Evolutionary conservation across 1,140 invertebrate genomes (phyloP).

Genomic region (Chionoecetes opilio): DNA sequence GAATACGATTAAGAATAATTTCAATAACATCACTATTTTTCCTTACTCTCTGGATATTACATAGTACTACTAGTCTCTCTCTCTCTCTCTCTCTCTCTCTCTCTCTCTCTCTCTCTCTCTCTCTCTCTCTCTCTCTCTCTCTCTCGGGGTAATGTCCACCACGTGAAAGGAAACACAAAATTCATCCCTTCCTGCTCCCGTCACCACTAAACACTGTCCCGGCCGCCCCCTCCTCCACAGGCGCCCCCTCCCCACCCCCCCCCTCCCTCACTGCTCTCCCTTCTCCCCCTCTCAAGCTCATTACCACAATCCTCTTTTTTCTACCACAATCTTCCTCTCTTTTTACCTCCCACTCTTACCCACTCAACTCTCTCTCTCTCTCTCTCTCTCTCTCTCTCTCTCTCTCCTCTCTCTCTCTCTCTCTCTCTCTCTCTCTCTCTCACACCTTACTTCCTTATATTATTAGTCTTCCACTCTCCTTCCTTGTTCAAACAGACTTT

Average conservation of each 20-base stretch:
- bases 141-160: not conserved
- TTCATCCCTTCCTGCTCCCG: not conserved
- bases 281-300: not conserved
- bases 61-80: not conserved
- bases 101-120: slow-evolving; percentile 22
- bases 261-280: not conserved
- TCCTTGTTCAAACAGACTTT: too few species aligned
- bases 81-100: slow-evolving; percentile 8
- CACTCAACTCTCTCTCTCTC: too few species aligned
- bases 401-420: too few species aligned
- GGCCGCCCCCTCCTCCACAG: not conserved
- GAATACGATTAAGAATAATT: too few species aligned
- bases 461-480: too few species aligned
- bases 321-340: not conserved
- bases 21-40: too few species aligned
- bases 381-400: too few species aligned
- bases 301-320: not conserved
- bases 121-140: slow-evolving; percentile 27
- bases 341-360: not conserved
- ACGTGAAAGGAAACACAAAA: not conserved
- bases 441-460: too few species aligned
- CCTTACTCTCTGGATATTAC: too few species aligned
- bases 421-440: too few species aligned
- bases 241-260: not conserved
- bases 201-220: not conserved